Evolutionary conservation across 2,888 invertebrate species (phyloP).

Genomic region (Hololepta plana): DNA sequence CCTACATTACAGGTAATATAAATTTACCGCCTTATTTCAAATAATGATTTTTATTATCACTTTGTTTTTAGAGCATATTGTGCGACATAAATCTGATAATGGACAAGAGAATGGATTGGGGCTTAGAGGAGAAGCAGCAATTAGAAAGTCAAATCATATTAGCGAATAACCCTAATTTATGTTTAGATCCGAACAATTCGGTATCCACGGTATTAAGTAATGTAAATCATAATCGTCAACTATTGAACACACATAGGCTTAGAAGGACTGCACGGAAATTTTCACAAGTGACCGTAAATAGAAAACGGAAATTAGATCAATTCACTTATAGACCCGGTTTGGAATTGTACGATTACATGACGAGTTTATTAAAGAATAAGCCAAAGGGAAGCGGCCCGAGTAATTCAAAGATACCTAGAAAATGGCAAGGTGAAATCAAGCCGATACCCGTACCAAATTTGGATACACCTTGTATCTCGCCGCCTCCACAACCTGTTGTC

Average conservation of each 20-base stretch:
- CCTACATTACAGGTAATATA: constrained; percentile 64
- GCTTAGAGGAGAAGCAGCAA: constrained; percentile 54
- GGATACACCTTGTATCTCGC: constrained; percentile 36
- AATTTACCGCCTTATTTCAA: constrained; percentile 7
- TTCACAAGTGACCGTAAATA: constrained; percentile 65
- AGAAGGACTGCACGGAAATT: constrained; percentile 58
- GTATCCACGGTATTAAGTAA: constrained; percentile 60
- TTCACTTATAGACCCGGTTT: constrained; percentile 64
- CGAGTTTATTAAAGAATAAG: too few relatives aligned
- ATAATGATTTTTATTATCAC: constrained; percentile 42
- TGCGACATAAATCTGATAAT: constrained; percentile 28
- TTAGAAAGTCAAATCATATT: constrained; percentile 74
- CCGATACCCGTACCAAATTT: constrained; percentile 44
- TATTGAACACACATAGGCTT: constrained; percentile 57
- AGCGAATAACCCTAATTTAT: constrained; percentile 72
- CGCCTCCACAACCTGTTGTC: constrained; percentile 29
- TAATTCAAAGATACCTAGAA: constrained; percentile 34
- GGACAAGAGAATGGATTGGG: constrained; percentile 34
- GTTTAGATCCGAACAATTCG: constrained; percentile 74
- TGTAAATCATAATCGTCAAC: constrained; percentile 52
- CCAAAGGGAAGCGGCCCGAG: too few relatives aligned
- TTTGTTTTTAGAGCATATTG: constrained; percentile 20
- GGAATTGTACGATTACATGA: constrained; percentile 53
- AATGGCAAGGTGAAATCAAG: constrained; percentile 35
- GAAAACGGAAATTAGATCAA: constrained; percentile 75